A percentile compares a stretch with the other conserved stretches of the same genome.
Evolutionary conservation across 1,140 invertebrate species (phyloP).

Genomic region (Trypoxylus dichotomus): DNA sequence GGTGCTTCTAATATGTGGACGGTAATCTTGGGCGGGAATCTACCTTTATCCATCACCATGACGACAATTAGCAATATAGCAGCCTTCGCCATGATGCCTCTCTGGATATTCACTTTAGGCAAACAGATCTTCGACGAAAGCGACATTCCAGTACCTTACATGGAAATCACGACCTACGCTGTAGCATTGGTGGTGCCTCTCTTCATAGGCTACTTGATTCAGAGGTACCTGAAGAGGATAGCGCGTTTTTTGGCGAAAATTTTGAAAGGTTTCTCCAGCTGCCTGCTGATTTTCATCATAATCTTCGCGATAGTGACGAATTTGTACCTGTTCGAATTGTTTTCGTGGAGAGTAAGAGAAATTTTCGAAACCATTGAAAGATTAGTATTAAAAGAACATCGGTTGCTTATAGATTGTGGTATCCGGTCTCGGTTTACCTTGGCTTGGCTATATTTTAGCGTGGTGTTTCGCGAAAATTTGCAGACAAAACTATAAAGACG

Average conservation of each 20-base stretch:
- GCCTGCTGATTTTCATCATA: constrained; percentile 86
- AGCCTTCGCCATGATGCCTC: constrained; percentile 74
- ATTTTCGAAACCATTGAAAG: background rate
- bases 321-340: constrained; percentile 85
- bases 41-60: constrained; percentile 90
- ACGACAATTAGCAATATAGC: constrained; percentile 74
- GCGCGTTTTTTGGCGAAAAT: constrained; percentile 74
- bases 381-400: constrained; percentile 1
- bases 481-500: constrained; percentile 66
- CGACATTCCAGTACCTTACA: constrained; percentile 77
- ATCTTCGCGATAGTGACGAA: constrained; percentile 92
- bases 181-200: constrained; percentile 81
- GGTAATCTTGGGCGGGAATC: constrained; percentile 82
- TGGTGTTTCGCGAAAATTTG: constrained; percentile 62
- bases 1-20: constrained; percentile 97
- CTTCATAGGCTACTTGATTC: constrained; percentile 75
- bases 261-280: constrained; percentile 82
- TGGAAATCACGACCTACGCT: constrained; percentile 75
- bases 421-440: constrained; percentile 83
- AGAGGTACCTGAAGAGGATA: constrained; percentile 67
- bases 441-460: constrained; percentile 82
- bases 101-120: constrained; percentile 95
- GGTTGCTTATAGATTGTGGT: constrained; percentile 74
- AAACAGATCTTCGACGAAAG: constrained; percentile 69
- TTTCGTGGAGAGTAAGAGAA: constrained; percentile 82